Conservation (phyloP, 2,113 vertebrate genomes). For the Dolichotis patagonum region DNA sequence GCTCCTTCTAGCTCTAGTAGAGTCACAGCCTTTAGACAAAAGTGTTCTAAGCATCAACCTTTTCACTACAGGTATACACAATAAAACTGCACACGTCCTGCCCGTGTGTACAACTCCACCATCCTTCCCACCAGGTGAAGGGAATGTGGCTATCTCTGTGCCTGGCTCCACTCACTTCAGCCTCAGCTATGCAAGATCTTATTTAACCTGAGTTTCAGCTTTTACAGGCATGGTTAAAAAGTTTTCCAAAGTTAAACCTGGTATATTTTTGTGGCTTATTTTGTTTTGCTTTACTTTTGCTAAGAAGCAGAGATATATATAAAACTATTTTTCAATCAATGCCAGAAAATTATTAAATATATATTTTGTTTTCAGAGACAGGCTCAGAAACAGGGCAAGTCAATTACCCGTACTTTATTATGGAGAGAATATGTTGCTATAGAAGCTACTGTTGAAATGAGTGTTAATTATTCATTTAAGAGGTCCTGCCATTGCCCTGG, state of each 20-base stretch:
- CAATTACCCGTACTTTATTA: neutral
- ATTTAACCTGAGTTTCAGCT: neutral
- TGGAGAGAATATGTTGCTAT: neutral
- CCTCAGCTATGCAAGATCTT: neutral
- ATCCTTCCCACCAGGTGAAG: neutral
- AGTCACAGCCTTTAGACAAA: neutral
- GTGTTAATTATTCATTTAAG: neutral
- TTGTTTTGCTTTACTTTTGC: slow-evolving; percentile 7
- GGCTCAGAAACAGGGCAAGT: neutral
- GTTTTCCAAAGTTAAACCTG: neutral
- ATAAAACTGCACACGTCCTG: neutral
- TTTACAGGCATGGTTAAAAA: neutral
- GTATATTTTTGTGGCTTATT: neutral
- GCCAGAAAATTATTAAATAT: neutral
- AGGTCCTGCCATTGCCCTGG: neutral
- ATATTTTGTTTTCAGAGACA: neutral
- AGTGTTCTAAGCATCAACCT: neutral
- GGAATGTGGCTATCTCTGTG: neutral
- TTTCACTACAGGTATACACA: neutral
- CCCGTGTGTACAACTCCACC: neutral
- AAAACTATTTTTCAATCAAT: neutral
- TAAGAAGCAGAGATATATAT: neutral
- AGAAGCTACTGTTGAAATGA: neutral
- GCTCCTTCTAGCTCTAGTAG: neutral
- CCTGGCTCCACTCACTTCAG: neutral